phyloP scores from a whole-genome alignment of 2,797 vertebrate species.

The Helostoma temminkii region DNA sequence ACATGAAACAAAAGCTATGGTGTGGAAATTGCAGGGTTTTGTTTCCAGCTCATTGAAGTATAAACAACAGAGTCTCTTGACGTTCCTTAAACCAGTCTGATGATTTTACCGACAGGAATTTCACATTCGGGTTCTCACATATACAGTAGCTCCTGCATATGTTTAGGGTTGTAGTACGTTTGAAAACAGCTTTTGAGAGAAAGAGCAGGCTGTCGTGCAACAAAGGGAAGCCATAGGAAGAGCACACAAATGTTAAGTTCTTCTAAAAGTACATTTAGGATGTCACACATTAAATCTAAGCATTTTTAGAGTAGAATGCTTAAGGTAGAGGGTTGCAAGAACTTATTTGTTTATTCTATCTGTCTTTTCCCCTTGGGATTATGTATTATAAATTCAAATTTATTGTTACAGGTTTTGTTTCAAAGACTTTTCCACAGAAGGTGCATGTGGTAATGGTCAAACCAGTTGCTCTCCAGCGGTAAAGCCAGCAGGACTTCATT shows the following conservation, averaged over 20 bases:
- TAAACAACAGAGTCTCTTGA: too few relatives aligned
- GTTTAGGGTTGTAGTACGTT: too few relatives aligned
- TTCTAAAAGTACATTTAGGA: conserved; percentile 7
- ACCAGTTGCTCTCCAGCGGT: not conserved
- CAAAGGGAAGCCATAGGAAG: not conserved
- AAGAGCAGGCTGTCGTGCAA: not conserved
- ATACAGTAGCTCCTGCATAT: too few relatives aligned
- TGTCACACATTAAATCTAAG: not conserved
- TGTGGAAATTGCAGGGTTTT: too few relatives aligned
- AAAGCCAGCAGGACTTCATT: conserved; percentile 3
- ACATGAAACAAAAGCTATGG: too few relatives aligned
- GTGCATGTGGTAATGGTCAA: not conserved
- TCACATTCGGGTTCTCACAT: too few relatives aligned
- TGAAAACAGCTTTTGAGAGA: too few relatives aligned
- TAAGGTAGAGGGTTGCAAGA: too few relatives aligned
- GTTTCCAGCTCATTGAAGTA: too few relatives aligned
- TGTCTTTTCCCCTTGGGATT: not conserved
- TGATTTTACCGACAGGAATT: too few relatives aligned
- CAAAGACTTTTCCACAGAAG: not conserved
- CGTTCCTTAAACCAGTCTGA: too few relatives aligned
- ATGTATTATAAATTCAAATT: too few relatives aligned
- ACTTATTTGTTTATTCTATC: not conserved
- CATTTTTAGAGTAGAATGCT: not conserved
- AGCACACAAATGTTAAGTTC: not conserved
- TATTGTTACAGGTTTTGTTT: not conserved